phyloP scores from a whole-genome alignment of 2,113 vertebrate species.

The Rhinolophus sinicus region DNA sequence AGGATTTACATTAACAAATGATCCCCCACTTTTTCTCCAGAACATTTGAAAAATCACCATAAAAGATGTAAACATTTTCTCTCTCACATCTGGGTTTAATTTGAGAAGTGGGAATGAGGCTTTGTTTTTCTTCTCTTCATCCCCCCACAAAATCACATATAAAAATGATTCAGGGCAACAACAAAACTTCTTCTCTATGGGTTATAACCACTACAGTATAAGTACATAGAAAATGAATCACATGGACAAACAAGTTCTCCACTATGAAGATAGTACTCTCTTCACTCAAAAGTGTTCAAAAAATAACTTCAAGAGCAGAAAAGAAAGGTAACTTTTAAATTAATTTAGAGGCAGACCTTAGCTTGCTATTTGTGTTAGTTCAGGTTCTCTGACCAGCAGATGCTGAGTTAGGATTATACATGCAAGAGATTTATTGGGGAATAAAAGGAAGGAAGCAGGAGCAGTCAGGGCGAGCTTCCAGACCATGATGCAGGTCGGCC shows the following conservation, averaged over 20 bases:
- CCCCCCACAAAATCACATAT: conserved; percentile 63
- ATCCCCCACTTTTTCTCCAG: conserved; percentile 9
- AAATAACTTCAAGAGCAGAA: not conserved
- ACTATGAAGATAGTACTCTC: not conserved
- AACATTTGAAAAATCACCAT: not conserved
- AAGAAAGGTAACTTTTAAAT: not conserved
- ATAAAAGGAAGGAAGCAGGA: not conserved
- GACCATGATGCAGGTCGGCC: not conserved
- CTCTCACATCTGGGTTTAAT: not conserved
- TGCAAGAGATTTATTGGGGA: accelerated
- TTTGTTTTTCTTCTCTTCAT: not conserved
- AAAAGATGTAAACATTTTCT: not conserved
- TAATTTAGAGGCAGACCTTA: not conserved
- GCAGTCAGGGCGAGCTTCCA: not conserved
- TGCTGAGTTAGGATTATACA: not conserved
- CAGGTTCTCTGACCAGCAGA: not conserved
- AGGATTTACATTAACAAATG: not conserved
- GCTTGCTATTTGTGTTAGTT: not conserved
- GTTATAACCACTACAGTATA: not conserved
- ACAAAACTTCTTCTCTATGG: conserved; percentile 37
- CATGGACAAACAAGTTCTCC: not conserved
- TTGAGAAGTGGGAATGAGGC: not conserved
- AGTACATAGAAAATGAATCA: conserved; percentile 62
- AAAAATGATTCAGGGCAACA: conserved; percentile 34
- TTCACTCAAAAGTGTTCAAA: not conserved